Percentiles rank a stretch among this genome's conserved stretches.
Conservation (phyloP, 2,888 invertebrate genomes). For the Entomobrya proxima region DNA sequence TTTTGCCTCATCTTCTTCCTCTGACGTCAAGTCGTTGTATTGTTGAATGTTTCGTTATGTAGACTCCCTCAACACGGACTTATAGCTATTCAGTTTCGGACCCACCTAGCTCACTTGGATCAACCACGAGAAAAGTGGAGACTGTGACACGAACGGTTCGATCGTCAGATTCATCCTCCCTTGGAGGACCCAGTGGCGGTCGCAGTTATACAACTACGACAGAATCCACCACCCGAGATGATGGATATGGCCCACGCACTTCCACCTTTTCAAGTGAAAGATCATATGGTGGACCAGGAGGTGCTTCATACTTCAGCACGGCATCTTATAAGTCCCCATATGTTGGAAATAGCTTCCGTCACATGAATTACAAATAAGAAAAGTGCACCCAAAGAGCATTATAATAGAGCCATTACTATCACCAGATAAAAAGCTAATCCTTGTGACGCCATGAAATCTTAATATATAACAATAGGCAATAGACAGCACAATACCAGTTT, state of each 20-base stretch:
- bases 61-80: conserved; percentile 71
- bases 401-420: background rate
- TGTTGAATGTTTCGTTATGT: conserved; percentile 73
- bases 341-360: conserved; percentile 69
- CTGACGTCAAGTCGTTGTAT: conserved; percentile 73
- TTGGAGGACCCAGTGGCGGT: conserved; percentile 60
- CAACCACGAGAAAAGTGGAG: conserved; percentile 60
- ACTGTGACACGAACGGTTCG: conserved; percentile 59
- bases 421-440: background rate
- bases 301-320: conserved; percentile 70
- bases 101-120: conserved; percentile 32
- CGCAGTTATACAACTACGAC: conserved; percentile 59
- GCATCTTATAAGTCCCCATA: conserved; percentile 71
- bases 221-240: conserved; percentile 70
- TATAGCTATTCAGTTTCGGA: conserved; percentile 59
- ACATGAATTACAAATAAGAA: conserved; percentile 72
- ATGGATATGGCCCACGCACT: conserved; percentile 72
- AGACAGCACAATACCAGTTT: background rate
- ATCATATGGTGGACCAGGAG: conserved; percentile 67
- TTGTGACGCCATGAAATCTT: background rate
- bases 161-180: conserved; percentile 56
- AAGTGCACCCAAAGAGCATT: background rate
- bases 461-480: background rate
- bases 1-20: conserved; percentile 60
- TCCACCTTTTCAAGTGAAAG: conserved; percentile 70